Evolutionary conservation across 2,797 vertebrate species (phyloP), one percentile per base, ranked within the genome.

Genomic region (Thaleichthys pacificus): DNA sequence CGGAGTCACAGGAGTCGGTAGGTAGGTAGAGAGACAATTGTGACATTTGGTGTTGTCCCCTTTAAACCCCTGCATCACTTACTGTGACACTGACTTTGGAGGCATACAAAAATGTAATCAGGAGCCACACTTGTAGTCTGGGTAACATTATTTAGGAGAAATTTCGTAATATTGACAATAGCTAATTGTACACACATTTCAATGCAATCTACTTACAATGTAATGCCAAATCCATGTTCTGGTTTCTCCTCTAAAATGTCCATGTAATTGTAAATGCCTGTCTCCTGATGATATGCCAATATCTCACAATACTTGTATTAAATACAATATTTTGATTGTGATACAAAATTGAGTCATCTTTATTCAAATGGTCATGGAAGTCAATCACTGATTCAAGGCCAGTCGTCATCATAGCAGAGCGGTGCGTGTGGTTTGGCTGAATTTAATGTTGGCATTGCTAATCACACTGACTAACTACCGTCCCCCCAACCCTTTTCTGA

Each of bases 171-270:
- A 8, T 21, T 24, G 51, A 35, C 19, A 38, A 5, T 38, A 17
- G 49, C 6, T 7, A 38, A 21, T 35, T 32, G n/a, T 58, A 58
- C 19, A 6, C 51, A 30, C 47, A 57, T 58, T 35, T 35, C 28
- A 69, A 35, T 49, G 24, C 28, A 9, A 28, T 6, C 26, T 28
- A 82, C 69, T 79, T 28, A 42, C 72, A 17, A 70, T 76, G 35
- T 76, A 83, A 85, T 66, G 76, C 73, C 80, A 88, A 88, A 87
- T 88, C 84, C 84, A 72, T 86, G 80, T 68, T 76, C 75, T 79
- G 60, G 83, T 87, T 86, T 77, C 78, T 65, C 67, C 67, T 70
- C 28, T 64, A 61, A 68, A 72, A 66, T 84, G 66, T 87, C 74
- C 79, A 70, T 77, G 60, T 83, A 65, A 79, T 66, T 84, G 70